Percentiles rank a stretch among this genome's conserved stretches.
Conservation (phyloP, 2,888 invertebrate species). For the Deilephila elpenor region DNA sequence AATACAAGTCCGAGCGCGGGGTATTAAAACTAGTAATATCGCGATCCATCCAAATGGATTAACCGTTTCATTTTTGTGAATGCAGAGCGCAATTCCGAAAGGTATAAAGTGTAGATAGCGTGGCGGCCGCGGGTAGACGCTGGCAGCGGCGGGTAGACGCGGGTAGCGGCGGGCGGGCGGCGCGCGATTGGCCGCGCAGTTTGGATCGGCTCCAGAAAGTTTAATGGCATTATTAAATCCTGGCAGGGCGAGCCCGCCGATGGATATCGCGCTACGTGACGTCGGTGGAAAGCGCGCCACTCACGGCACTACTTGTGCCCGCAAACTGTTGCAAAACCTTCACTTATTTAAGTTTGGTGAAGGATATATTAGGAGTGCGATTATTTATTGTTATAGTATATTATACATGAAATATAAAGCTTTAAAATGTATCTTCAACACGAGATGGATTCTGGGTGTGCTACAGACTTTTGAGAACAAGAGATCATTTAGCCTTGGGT, state of each 20-base stretch:
- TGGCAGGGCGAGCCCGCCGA: conserved; percentile 33
- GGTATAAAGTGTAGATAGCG: conserved; percentile 13
- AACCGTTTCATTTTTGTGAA: conserved; percentile 26
- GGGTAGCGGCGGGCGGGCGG: not conserved
- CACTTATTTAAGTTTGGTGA: not conserved
- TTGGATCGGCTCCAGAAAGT: conserved; percentile 54
- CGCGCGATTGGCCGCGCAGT: conserved; percentile 19
- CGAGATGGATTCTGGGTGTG: too few species aligned
- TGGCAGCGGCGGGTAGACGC: not conserved
- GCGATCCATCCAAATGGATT: conserved; percentile 23
- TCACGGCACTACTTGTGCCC: conserved; percentile 6
- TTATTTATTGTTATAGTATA: too few species aligned
- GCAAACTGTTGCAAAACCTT: not conserved
- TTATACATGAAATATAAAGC: too few species aligned
- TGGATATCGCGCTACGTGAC: conserved; percentile 40
- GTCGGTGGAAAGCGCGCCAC: not conserved
- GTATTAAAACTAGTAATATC: conserved; percentile 25
- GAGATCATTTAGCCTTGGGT: too few species aligned
- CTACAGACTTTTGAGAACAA: too few species aligned
- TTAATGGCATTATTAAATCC: conserved; percentile 54
- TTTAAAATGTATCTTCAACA: too few species aligned
- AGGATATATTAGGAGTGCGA: too few species aligned
- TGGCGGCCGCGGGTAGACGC: not conserved
- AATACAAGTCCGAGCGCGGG: not conserved
- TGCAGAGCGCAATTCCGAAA: conserved; percentile 3